Base-by-base conservation (phyloP, 2,797 vertebrate species). In the Dendrocincla fuliginosa region DNA sequence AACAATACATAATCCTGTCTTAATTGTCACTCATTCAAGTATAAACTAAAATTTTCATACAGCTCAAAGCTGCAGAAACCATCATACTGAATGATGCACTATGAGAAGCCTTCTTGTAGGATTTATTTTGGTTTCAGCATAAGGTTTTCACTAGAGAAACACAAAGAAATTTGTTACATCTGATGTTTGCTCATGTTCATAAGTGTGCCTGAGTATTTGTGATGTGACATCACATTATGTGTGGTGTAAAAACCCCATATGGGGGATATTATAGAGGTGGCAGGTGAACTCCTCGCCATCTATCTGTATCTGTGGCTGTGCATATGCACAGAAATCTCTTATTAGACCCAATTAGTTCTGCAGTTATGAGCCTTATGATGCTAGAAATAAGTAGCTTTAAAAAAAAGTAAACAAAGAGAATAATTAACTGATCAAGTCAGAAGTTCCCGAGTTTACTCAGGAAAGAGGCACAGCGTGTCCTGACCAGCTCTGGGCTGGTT, bases 31-130 rank as follows among this genome's bases (percentile, higher is more conserved):
- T 93, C 56, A 39, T 85, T 92, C 88, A 70, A 85, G 77, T 90
- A 82, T 65, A 85, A 95, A 87, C 96, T 94, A 77, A 95, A 96
- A 95, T 92, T 96, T 93, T 89, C 67, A 50, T 92, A 68, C 64
- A 47, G 60, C 82, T 96, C 61, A 89, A 83, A 95, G 75, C 73
- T 91, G 79, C 81, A 35, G 53, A 94, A 93, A 42, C 46, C 24
- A 28, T 91, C 83, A 65, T 35, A 64, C 49, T 39, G 69, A 90
- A 46, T 74, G 75, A 85, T 84, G 71, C 65, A 61, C 53, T 60
- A 70, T 27, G n/a, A 44, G 60, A 25, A 67, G n/a, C 57, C 53
- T 70, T 77, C 55, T 75, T 65, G 11, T 27, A 68, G 69, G 73
- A 86, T 81, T 88, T 84, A 22, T 30, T 89, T 83, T 71, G 44